Evolutionary conservation across 2,113 vertebrate species (phyloP).

Genomic region (Perca schrenkii): DNA sequence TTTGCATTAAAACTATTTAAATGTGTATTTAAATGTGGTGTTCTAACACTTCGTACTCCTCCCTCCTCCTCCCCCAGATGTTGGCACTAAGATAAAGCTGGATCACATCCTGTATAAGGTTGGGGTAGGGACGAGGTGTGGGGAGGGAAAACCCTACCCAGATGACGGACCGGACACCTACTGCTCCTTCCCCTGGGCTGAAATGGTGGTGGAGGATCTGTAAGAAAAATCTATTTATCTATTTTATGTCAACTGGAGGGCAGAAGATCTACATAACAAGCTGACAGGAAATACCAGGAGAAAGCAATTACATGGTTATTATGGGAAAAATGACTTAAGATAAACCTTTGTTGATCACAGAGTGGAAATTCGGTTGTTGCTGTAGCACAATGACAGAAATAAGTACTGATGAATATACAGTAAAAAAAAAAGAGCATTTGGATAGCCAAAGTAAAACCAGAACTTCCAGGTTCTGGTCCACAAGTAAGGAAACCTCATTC

Average conservation of each 20-base stretch:
- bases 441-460: too few relatives aligned
- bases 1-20: too few relatives aligned
- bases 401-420: too few relatives aligned
- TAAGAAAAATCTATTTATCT: constrained; percentile 41
- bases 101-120: constrained; percentile 79
- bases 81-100: constrained; percentile 66
- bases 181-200: constrained; percentile 76
- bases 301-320: too few relatives aligned
- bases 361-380: too few relatives aligned
- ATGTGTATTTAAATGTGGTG: background rate
- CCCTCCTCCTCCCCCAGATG: constrained; percentile 45
- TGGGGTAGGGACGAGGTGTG: constrained; percentile 72
- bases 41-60: background rate
- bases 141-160: constrained; percentile 64
- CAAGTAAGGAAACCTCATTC: too few relatives aligned
- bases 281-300: too few relatives aligned
- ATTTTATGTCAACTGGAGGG: background rate
- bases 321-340: too few relatives aligned
- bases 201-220: constrained; percentile 81
- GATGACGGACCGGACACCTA: constrained; percentile 65
- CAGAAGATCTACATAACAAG: background rate
- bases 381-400: too few relatives aligned
- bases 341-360: too few relatives aligned
- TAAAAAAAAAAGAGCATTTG: too few relatives aligned
- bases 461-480: too few relatives aligned